Base-by-base conservation (phyloP, 92 coral and sea anemone species). In the Paragorgia papillata region DNA sequence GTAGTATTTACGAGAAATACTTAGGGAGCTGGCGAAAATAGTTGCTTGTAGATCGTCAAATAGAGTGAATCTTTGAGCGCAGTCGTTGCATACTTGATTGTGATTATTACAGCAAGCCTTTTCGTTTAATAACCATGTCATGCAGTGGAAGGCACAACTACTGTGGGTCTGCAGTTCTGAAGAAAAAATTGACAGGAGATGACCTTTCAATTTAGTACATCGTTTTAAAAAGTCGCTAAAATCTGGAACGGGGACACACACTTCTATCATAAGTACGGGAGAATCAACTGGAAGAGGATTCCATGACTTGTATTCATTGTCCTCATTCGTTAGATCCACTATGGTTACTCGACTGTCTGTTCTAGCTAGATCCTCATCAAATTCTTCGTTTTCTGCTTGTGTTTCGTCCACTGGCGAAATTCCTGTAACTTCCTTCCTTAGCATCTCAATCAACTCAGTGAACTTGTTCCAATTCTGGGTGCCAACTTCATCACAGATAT, bases 31-130 rank as follows among this genome's bases (percentile, higher is more conserved):
- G 22, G 35, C 76, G n/a, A 7, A 10, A 12, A 78, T 33, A 33
- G 62, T 78, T 30, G 74, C 75, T 5, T 29, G 44, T 24, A 78
- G 60, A 54, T 78, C 83, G 26, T 51, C 62, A 55, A 78, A 78
- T 9, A 64, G 48, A 17, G 74, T 78, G 35, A 78, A 78, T 39
- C 74, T 78, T 34, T 78, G 50, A 33, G 32, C 31, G 28, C 83
- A 78, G 20, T 54, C 54, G n/a, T 64, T 10, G 19, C 83, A 63
- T 43, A 68, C 51, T 63, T 64, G 48, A 37, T 20, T 37, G 37
- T 78, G 74, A 60, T 69, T 69, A 3, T 49, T 48, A 53, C 73
- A 66, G 32, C 59, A 48, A 43, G 76, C 19, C 7, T 48, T 17
- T 48, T 69, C 76, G 46, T 69, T 49, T 39, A 43, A 51, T 15